Base-by-base conservation (phyloP, 2,888 invertebrate genomes). In the Helobdella robusta region DNA sequence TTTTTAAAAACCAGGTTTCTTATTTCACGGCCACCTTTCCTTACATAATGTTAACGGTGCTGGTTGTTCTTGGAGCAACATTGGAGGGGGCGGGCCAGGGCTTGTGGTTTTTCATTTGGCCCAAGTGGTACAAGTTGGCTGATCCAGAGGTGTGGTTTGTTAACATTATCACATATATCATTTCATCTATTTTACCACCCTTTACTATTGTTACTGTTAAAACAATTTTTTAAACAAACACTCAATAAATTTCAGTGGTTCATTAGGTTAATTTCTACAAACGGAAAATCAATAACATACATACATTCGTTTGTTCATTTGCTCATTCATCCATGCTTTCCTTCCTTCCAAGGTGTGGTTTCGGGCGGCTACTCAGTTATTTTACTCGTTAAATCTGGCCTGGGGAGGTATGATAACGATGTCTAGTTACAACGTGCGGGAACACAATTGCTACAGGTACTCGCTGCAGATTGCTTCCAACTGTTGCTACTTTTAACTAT, bases 391-490 rank as follows among this genome's bases (percentile, higher is more conserved):
- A 23, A 71, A 71, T 64, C 59, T 71, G 48, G 77, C 72, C 18
- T 74, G 73, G 71, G 74, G 74, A 8, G 72, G 72, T 20, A 69
- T 74, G 67, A 72, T 74, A 52, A 73, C 74, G 20, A 73, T 74
- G 73, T 67, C 74, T 50, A 72, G 72, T 62, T 74, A 74, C 68
- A 75, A 72, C 68, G 64, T 58, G 28, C 70, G 68, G 58, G 66
- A 65, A 28, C 71, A 71, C 65, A 71, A 71, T 67, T 71, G 71
- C 52, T 71, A 59, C 67, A 70, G 70, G 71, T 71, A n/a, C n/a
- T n/a, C n/a, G n/a, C n/a, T n/a, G n/a, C n/a, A n/a, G n/a, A n/a
- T n/a, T n/a, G n/a, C n/a, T n/a, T n/a, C n/a, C n/a, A n/a, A n/a
- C n/a, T n/a, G n/a, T n/a, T n/a, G n/a, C n/a, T n/a, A n/a, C n/a